phyloP scores from a whole-genome alignment of 2,888 invertebrate genomes.

The Harmothoe impar region DNA sequence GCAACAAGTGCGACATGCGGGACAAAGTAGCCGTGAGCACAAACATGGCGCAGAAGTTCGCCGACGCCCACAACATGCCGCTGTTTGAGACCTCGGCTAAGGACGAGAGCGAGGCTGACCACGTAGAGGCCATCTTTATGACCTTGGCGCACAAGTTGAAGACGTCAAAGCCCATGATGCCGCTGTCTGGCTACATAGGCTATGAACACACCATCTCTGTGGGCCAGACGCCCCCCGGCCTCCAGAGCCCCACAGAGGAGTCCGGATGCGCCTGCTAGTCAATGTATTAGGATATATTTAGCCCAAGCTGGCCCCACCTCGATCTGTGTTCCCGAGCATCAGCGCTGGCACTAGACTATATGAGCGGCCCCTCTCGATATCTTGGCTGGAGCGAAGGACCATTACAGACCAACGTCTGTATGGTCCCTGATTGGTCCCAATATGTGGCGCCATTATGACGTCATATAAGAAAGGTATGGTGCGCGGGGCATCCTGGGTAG shows the following conservation, averaged over 20 bases:
- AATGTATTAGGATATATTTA: background rate
- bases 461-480: too few species aligned
- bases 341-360: too few species aligned
- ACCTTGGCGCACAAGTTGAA: conserved; percentile 91
- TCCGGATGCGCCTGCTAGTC: conserved; percentile 27
- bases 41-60: conserved; percentile 88
- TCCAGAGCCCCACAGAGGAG: conserved; percentile 47
- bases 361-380: too few species aligned
- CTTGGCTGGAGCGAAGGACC: too few species aligned
- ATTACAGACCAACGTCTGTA: too few species aligned
- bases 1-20: conserved; percentile 90
- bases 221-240: background rate
- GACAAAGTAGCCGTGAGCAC: conserved; percentile 87
- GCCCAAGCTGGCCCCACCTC: too few species aligned
- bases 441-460: too few species aligned
- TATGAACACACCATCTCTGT: conserved; percentile 62
- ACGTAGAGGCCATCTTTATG: conserved; percentile 92
- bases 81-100: conserved; percentile 92
- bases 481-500: too few species aligned
- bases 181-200: conserved; percentile 69
- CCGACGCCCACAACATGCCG: conserved; percentile 87
- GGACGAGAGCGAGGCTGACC: conserved; percentile 89
- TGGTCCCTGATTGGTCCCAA: too few species aligned
- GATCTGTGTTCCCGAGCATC: too few species aligned
- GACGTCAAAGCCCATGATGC: conserved; percentile 87